phyloP scores from a whole-genome alignment of 2,113 vertebrate species.

The Lycocorax pyrrhopterus region DNA sequence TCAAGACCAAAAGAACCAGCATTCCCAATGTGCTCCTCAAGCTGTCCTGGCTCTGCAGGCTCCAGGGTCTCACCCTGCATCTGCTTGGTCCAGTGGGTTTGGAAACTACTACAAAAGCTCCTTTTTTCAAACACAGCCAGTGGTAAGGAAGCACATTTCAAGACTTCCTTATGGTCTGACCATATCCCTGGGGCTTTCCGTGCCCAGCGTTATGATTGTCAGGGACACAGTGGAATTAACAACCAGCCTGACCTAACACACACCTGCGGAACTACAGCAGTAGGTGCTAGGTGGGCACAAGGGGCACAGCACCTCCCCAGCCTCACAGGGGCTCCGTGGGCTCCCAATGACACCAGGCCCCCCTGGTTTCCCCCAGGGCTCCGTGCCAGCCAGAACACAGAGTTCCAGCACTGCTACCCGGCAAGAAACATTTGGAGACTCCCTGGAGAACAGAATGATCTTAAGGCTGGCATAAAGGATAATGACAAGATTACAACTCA shows the following conservation, averaged over 20 bases:
- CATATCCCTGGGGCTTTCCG: neutral
- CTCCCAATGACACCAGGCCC: neutral
- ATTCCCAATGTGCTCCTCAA: accelerated
- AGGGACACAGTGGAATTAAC: neutral
- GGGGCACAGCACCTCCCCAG: neutral
- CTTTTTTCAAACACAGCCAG: constrained; percentile 60
- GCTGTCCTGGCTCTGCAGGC: neutral
- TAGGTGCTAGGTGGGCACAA: neutral
- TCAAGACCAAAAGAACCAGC: neutral
- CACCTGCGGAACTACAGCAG: neutral
- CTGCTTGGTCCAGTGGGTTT: constrained; percentile 52
- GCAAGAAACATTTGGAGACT: neutral
- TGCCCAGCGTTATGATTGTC: neutral
- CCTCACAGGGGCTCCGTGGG: neutral
- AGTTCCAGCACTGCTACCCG: neutral
- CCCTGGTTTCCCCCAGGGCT: neutral
- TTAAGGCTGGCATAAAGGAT: neutral
- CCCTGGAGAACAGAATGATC: neutral
- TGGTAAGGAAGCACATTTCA: neutral
- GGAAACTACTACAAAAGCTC: constrained; percentile 56
- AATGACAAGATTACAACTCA: constrained; percentile 33
- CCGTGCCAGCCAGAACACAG: neutral
- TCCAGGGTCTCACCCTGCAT: neutral
- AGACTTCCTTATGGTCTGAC: neutral
- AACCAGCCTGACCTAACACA: neutral